Base-by-base conservation (phyloP, 2,113 vertebrate genomes). In the Hirundichthys speculiger region DNA sequence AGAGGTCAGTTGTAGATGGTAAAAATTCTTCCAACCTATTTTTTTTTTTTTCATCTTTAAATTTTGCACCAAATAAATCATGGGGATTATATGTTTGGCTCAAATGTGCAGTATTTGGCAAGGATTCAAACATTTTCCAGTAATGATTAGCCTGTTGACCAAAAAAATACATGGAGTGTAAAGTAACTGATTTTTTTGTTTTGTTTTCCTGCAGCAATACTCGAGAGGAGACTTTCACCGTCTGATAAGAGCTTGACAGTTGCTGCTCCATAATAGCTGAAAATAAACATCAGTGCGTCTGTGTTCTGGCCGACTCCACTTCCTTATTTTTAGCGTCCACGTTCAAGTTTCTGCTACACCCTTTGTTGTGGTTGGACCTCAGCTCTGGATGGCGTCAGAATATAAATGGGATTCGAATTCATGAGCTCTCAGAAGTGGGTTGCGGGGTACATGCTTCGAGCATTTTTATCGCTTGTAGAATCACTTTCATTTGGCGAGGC, bases 391-490 rank as follows among this genome's bases (percentile, higher is more conserved):
- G 51, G 62, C 59, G 39, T 81, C 77, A 72, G 24, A 75, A 56
- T 83, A 73, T 75, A 61, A 49, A 78, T 82, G 73, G 41, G 61
- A n/a, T 7, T 77, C 68, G 48, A 73, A 63, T 34, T 7, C 30
- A 5, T 34, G 11, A 34, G 30, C 6, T 34, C 30, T 34, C 11
- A 3, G 9, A 34, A 5, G 30, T 34, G 30, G 7, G 30, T 34
- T 34, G 6, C 2, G 2, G 30, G 7, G 30, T 48, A 15, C 4
- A 15, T 15, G 14, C 40, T 60, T 53, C 38, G 55, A 39, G 24
- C 11, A 18, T 49, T 19, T 56, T 55, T 39, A n/a, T 34, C 11
- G 2, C 11, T 34, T 51, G 39, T 40, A 30, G 34, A 63, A 6
- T 61, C 0, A 24, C 16, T 69, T 16, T 24, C n/a, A 54, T 50